Base-by-base conservation (phyloP, 2,888 invertebrate genomes). In the Drosophila paucipuncta region DNA sequence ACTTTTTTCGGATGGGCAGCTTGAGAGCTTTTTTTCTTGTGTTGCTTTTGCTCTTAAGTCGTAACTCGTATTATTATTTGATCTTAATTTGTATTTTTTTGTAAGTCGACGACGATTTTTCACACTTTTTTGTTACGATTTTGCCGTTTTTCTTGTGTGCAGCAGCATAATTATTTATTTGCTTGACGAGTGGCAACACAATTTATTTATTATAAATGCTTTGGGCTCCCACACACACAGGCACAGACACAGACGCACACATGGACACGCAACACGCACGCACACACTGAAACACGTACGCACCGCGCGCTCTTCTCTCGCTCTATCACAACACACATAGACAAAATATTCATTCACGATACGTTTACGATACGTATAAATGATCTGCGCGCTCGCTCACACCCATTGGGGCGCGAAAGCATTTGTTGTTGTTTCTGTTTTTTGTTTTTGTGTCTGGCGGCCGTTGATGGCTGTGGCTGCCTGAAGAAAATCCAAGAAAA, bases 311-410 rank as follows among this genome's bases (percentile, higher is more conserved):
- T 78, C 79, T 79, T 57, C 64, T 65, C 61, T 68, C 74, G 62
- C 43, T 61, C 76, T 58, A 37, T 50, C 63, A 68, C 60, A 66
- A 52, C 73, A 88, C 78, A 85, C 80, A 76, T 70, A 79, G 72
- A 88, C 89, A 86, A 73, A 82, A 86, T 79, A 89, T 85, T 85
- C 85, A 85, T 85, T 85, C 85, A 89, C 89, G 81, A 85, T 78
- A 90, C 89, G 83, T 69, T 79, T 82, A 88, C 90, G 78, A 76
- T 81, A 86, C 84, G 74, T 83, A 83, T 81, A 82, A 76, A 85
- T 75, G 79, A 77, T 83, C 78, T 69, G 73, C 73, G 76, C 76
- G 74, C 85, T 90, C 90, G 79, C 85, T 89, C 79, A 73, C 83
- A 79, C 73, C 73, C 76, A 86, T 82, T 60, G 77, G 72, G 68